Percentiles rank a stretch among this genome's conserved stretches.
phyloP scores from a whole-genome alignment of 2,113 vertebrate genomes.

The Macrotis lagotis region DNA sequence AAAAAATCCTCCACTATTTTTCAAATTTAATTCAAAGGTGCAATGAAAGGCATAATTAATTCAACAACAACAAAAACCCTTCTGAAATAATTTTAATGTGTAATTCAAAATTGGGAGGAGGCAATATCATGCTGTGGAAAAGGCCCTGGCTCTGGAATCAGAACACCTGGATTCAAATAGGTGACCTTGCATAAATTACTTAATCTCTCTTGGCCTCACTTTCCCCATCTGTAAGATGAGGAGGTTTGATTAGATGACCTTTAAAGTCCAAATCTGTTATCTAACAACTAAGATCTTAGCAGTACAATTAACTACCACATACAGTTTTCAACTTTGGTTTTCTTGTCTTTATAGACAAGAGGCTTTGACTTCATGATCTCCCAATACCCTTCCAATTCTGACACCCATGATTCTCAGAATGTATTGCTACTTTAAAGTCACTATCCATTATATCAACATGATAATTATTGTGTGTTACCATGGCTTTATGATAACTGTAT shows the following conservation, averaged over 20 bases:
- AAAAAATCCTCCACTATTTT: neutral
- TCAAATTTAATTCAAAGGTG: neutral
- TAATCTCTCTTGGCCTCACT: neutral
- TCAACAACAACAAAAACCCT: neutral
- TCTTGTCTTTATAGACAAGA: neutral
- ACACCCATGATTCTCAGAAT: neutral
- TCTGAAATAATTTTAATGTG: neutral
- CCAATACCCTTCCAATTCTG: neutral
- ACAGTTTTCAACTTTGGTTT: neutral
- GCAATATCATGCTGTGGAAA: rapidly evolving
- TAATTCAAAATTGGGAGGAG: neutral
- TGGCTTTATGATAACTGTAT: neutral
- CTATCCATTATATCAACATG: neutral
- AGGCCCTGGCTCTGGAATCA: no score
- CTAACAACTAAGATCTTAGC: neutral
- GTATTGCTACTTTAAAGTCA: neutral
- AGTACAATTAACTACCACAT: neutral
- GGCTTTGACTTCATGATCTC: neutral
- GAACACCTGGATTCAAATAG: neutral
- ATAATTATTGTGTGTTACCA: no score
- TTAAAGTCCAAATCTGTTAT: neutral
- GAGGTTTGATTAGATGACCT: neutral
- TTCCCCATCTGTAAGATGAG: constrained; percentile 11
- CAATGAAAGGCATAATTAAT: neutral
- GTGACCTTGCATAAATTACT: neutral